Percentiles rank a stretch among this genome's conserved stretches.
phyloP scores from a whole-genome alignment of 1,140 invertebrate species.

The Ruditapes philippinarum region DNA sequence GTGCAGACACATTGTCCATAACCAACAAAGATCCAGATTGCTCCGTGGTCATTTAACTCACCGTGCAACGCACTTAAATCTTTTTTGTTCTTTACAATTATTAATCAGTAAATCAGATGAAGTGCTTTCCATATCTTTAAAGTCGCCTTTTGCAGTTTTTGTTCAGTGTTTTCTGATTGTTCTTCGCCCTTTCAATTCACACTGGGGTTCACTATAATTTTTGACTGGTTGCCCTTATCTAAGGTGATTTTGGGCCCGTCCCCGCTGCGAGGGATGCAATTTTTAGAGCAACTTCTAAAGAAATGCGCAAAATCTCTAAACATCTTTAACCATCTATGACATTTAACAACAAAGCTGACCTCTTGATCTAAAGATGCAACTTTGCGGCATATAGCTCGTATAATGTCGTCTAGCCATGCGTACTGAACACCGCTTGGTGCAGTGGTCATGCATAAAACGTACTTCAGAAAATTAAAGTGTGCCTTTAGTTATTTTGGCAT shows the following conservation, averaged over 20 bases:
- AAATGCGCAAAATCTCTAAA: slow-evolving; percentile 2
- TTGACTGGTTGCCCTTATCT: background rate
- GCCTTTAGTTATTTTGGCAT: slow-evolving; percentile 42
- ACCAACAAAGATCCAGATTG: background rate
- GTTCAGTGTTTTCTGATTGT: slow-evolving; percentile 54
- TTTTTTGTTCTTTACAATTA: slow-evolving; percentile 65
- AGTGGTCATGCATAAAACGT: slow-evolving; percentile 61
- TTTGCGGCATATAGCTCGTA: slow-evolving; percentile 59
- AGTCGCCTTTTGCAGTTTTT: slow-evolving; percentile 54
- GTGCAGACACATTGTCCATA: slow-evolving; percentile 44
- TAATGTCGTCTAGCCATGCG: slow-evolving; percentile 32
- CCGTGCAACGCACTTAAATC: slow-evolving; percentile 47
- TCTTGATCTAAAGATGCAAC: slow-evolving; percentile 64
- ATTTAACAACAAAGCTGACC: slow-evolving; percentile 54
- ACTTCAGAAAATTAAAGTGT: slow-evolving; percentile 38
- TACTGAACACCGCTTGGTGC: background rate
- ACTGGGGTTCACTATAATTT: slow-evolving; percentile 46
- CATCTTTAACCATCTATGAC: slow-evolving; percentile 51
- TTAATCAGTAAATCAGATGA: slow-evolving; percentile 66
- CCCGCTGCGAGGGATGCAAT: slow-evolving; percentile 61
- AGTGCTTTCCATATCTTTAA: slow-evolving; percentile 52
- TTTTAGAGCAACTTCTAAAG: slow-evolving; percentile 49
- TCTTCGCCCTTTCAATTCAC: slow-evolving; percentile 26
- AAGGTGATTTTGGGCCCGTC: background rate
- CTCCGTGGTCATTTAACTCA: slow-evolving; percentile 45